A percentile compares a stretch with the other conserved stretches of the same genome.
Conservation (phyloP, 2,113 vertebrate species). For the Erpornis zantholeuca region DNA sequence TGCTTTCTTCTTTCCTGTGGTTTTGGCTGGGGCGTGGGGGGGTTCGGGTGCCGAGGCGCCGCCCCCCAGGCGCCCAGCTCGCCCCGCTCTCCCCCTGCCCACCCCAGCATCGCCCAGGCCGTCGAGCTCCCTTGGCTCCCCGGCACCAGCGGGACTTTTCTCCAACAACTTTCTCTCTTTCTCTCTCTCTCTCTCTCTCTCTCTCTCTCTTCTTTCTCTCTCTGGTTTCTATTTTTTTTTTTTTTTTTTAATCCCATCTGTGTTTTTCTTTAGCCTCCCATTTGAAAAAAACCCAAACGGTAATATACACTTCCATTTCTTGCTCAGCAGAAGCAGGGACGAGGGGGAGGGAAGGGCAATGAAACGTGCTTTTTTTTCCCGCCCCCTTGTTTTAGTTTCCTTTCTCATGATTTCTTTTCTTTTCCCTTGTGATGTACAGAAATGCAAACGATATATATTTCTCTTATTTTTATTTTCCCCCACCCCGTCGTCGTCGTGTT, state of each 20-base stretch:
- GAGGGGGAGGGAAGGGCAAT: conserved; percentile 64
- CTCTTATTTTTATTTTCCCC: background rate
- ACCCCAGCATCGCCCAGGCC: background rate
- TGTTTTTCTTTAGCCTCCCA: conserved; percentile 85
- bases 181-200: conserved; percentile 32
- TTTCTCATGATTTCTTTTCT: conserved; percentile 51
- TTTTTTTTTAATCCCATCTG: conserved; percentile 79
- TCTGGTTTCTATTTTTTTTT: conserved; percentile 51
- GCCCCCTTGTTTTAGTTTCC: conserved; percentile 39
- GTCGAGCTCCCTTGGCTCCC: conserved; percentile 19
- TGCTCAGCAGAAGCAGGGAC: conserved; percentile 72
- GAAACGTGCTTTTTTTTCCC: background rate
- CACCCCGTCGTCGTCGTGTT: conserved; percentile 56
- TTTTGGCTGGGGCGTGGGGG: background rate
- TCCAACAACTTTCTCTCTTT: conserved; percentile 54
- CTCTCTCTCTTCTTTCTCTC: conserved; percentile 32
- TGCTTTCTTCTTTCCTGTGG: conserved; percentile 35
- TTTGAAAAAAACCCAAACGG: conserved; percentile 76
- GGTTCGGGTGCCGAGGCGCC: background rate
- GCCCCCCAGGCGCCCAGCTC: background rate
- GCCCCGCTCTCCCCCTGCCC: background rate
- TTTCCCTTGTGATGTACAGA: conserved; percentile 73
- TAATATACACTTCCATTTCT: conserved; percentile 80
- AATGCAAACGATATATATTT: conserved; percentile 72
- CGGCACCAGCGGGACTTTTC: conserved; percentile 27